A percentile compares a stretch with the other conserved stretches of the same genome.
These are phyloP conservation scores for Aotus griseimembra DNA, from an alignment of 2,797 vertebrate species.

Conservation along the genomic window DNA sequence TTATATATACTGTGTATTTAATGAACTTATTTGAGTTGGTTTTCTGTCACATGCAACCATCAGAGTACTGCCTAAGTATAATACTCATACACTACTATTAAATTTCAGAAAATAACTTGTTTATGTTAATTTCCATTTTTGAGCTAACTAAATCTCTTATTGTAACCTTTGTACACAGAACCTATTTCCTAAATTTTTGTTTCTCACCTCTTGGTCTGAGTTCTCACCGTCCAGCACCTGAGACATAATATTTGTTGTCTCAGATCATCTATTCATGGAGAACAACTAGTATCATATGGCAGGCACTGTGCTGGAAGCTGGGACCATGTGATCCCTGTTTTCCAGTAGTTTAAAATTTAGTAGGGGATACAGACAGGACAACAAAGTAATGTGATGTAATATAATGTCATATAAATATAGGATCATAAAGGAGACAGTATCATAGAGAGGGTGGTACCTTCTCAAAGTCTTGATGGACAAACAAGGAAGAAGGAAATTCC, in stretches of 20 bases:
- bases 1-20: not conserved
- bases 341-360: not conserved
- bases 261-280: not conserved
- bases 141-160: not conserved
- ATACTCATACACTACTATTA: not conserved
- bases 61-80: not conserved
- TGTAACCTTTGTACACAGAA: constrained; percentile 27
- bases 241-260: not conserved
- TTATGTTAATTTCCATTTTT: not conserved
- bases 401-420: not conserved
- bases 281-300: not conserved
- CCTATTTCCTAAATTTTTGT: not conserved
- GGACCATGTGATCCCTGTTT: not conserved
- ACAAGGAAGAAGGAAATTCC: not conserved
- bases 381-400: not conserved
- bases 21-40: not conserved
- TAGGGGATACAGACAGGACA: not conserved
- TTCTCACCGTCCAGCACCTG: not conserved
- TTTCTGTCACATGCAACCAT: not conserved
- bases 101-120: constrained; percentile 16
- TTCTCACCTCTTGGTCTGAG: not conserved
- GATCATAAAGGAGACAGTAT: not conserved
- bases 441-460: not conserved
- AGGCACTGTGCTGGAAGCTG: not conserved
- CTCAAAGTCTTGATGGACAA: not conserved